A percentile compares a stretch with the other conserved stretches of the same genome.
Evolutionary conservation across 2,888 invertebrate species (phyloP).

Genomic region (Troglohyphantes excavatus): DNA sequence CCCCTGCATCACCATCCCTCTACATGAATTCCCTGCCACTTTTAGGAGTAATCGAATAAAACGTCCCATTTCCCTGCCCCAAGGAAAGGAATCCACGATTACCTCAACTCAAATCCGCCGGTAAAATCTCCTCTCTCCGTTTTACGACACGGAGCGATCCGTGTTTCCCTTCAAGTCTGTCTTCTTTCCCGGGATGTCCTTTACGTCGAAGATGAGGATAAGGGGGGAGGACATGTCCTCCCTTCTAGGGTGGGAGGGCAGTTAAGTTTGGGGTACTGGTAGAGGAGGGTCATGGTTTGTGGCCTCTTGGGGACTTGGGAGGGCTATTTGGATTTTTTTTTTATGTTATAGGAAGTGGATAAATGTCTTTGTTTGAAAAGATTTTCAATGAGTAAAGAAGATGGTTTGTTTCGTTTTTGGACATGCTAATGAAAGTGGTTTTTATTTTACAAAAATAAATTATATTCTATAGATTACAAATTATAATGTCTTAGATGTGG

Average conservation of each 20-base stretch:
- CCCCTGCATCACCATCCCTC: not conserved
- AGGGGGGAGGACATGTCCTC: conserved; percentile 27
- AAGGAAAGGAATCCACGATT: not conserved
- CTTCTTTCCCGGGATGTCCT: conserved; percentile 16
- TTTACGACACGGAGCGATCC: not conserved
- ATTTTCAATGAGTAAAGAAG: too few relatives aligned
- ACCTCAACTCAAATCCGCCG: conserved; percentile 7
- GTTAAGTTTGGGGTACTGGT: conserved; percentile 12
- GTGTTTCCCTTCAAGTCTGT: conserved; percentile 5
- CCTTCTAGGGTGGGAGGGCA: conserved; percentile 8
- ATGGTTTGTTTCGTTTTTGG: too few relatives aligned
- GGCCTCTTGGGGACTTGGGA: too few relatives aligned
- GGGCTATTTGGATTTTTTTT: too few relatives aligned
- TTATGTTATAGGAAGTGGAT: too few relatives aligned
- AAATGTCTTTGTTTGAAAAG: too few relatives aligned
- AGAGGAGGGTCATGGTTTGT: not conserved
- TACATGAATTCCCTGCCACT: not conserved
- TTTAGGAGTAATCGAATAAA: not conserved
- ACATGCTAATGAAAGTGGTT: too few relatives aligned
- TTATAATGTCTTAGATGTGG: too few relatives aligned
- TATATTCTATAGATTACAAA: too few relatives aligned
- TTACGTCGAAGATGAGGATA: conserved; percentile 17
- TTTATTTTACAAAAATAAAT: too few relatives aligned
- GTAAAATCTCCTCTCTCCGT: not conserved
- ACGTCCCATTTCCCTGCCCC: too few relatives aligned